phyloP scores from a whole-genome alignment of 2,113 vertebrate genomes.

The Eclectus roratus region DNA sequence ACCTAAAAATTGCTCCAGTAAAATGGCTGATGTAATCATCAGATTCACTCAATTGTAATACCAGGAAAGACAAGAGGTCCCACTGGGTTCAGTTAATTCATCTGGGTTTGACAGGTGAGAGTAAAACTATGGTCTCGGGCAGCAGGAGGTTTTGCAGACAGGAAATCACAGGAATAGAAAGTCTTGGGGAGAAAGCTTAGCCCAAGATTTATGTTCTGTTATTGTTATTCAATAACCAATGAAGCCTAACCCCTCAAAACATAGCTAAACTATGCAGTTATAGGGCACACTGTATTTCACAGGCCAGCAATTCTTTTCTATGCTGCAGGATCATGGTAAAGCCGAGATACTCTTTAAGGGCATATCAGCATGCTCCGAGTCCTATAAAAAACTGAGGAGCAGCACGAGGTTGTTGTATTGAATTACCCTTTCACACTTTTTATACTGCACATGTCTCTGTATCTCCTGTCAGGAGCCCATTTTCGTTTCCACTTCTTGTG shows the following conservation, averaged over 20 bases:
- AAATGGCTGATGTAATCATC: not conserved
- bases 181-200: not conserved
- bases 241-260: not conserved
- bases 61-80: not conserved
- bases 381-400: not conserved
- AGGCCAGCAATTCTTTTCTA: not conserved
- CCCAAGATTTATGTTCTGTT: not conserved
- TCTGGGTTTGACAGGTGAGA: not conserved
- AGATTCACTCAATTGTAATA: not conserved
- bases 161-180: not conserved
- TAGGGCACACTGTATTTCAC: not conserved
- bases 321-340: not conserved
- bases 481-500: rapidly evolving
- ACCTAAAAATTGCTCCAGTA: not conserved
- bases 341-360: not conserved
- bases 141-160: not conserved
- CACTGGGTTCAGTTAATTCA: not conserved
- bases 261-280: not conserved
- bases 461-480: not conserved
- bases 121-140: not conserved
- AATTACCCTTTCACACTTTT: not conserved
- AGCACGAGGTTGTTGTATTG: not conserved
- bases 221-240: not conserved
- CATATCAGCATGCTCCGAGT: rapidly evolving
- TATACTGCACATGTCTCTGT: not conserved